Percentiles rank a stretch among this genome's conserved stretches.
These are phyloP conservation scores for Lithophane ornitopus DNA, from an alignment of 2,888 invertebrate genomes.

Conservation along the genomic window DNA sequence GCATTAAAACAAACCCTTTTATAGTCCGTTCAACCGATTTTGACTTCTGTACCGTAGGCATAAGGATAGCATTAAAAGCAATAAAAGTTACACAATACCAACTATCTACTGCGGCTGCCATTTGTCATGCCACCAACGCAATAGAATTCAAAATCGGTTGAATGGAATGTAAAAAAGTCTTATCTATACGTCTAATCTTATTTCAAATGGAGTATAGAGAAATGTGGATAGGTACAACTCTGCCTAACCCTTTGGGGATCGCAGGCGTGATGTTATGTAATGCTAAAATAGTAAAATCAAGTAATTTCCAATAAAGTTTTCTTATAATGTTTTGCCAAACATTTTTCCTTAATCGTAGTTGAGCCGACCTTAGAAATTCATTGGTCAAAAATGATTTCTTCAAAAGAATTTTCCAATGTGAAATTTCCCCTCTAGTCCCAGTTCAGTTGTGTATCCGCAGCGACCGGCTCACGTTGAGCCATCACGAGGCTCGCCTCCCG, in stretches of 20 bases:
- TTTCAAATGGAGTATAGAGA: too few species aligned
- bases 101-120: too few species aligned
- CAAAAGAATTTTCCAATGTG: conserved; percentile 48
- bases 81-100: too few species aligned
- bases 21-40: too few species aligned
- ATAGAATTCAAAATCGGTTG: too few species aligned
- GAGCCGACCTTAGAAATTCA: conserved; percentile 20
- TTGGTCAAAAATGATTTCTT: conserved; percentile 33
- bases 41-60: too few species aligned
- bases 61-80: too few species aligned
- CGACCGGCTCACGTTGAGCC: conserved; percentile 77
- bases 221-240: background rate
- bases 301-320: background rate
- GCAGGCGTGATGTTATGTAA: too few species aligned
- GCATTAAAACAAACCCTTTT: too few species aligned
- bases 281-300: background rate
- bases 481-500: conserved; percentile 75
- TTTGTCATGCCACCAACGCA: too few species aligned
- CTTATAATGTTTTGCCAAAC: background rate
- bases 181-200: too few species aligned
- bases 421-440: conserved; percentile 55
- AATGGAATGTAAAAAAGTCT: too few species aligned
- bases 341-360: conserved; percentile 24
- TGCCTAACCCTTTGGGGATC: background rate
- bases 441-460: conserved; percentile 57